These are phyloP conservation scores for Cyclina sinensis DNA, from an alignment of 1,140 invertebrate species.

Conservation along the genomic window DNA sequence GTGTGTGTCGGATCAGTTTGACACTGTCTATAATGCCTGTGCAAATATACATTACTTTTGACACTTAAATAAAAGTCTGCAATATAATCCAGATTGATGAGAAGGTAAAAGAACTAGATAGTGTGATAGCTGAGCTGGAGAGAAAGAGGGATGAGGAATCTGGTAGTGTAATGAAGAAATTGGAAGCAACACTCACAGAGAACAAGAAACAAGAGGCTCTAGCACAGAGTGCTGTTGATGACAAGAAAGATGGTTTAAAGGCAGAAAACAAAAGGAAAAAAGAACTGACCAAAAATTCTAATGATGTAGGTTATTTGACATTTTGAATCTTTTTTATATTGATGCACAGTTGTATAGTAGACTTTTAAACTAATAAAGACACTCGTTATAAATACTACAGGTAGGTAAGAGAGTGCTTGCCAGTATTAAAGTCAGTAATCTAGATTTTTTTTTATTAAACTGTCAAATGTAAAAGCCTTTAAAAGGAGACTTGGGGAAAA, in stretches of 20 bases:
- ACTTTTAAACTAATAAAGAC: no score
- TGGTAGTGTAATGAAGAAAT: slow-evolving; percentile 89
- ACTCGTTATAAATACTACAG: no score
- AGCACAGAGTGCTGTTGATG: slow-evolving; percentile 90
- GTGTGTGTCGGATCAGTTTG: no score
- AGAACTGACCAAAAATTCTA: slow-evolving; percentile 90
- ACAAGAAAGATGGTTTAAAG: slow-evolving; percentile 90
- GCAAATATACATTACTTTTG: no score
- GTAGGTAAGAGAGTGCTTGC: no score
- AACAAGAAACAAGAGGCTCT: slow-evolving; percentile 91
- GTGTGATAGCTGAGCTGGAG: slow-evolving; percentile 84
- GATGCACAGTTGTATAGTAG: no score
- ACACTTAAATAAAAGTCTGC: neutral
- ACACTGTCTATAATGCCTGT: no score
- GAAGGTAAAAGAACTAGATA: slow-evolving; percentile 87
- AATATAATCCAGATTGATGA: slow-evolving; percentile 78
- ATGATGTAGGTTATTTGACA: slow-evolving; percentile 87
- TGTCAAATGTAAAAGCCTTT: no score
- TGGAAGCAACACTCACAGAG: slow-evolving; percentile 90
- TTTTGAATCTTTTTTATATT: no score
- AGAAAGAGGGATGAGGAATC: slow-evolving; percentile 88
- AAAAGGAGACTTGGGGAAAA: no score
- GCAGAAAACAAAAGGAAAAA: slow-evolving; percentile 91
- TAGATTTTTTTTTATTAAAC: no score
- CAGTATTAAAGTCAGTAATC: no score